phyloP scores from a whole-genome alignment of 2,797 vertebrate genomes.

The Chaenodraco wilsoni region DNA sequence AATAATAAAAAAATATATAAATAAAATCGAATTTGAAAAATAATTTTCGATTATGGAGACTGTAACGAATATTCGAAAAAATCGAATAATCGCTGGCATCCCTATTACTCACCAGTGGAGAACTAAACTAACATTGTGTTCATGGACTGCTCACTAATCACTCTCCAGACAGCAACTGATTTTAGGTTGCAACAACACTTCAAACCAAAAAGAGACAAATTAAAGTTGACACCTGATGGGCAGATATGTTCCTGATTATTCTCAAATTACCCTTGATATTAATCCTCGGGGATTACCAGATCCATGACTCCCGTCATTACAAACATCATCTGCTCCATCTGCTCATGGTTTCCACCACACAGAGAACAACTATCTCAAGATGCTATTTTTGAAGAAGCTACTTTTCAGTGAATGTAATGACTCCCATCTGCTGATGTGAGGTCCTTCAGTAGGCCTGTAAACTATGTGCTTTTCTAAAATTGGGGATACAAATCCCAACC shows the following conservation, averaged over 20 bases:
- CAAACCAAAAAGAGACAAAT: background rate
- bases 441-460: background rate
- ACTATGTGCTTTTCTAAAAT: background rate
- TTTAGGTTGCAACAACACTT: too few relatives aligned
- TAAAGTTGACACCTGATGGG: background rate
- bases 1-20: too few relatives aligned
- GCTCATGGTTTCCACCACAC: conserved; percentile 18
- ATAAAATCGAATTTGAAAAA: too few relatives aligned
- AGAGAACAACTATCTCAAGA: background rate
- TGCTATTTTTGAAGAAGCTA: conserved; percentile 1
- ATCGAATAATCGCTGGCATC: too few relatives aligned
- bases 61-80: too few relatives aligned
- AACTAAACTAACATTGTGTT: too few relatives aligned
- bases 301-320: background rate
- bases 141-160: too few relatives aligned
- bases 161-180: too few relatives aligned
- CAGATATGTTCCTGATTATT: conserved; percentile 1
- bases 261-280: background rate
- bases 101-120: too few relatives aligned
- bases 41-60: too few relatives aligned
- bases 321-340: conserved; percentile 7
- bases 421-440: background rate
- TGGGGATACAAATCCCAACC: background rate
- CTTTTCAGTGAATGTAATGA: background rate
- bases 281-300: conserved; percentile 25